Base-by-base conservation (phyloP, 2,797 vertebrate genomes). In the Sebastes trivittatus region DNA sequence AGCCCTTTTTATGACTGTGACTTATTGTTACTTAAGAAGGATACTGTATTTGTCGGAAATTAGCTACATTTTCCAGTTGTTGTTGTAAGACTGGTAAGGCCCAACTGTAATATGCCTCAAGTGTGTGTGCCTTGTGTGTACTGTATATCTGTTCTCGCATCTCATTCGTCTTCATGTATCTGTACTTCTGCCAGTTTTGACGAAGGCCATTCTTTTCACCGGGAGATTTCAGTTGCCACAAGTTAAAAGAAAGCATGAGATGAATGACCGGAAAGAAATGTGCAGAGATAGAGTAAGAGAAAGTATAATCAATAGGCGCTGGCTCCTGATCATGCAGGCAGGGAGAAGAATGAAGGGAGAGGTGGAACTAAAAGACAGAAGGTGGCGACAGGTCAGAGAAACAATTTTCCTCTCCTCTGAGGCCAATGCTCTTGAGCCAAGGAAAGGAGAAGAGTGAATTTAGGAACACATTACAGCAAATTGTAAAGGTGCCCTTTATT, bases 221-320 rank as follows among this genome's bases (percentile, higher is more conserved):
- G 4, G 52, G 23, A 74, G 16, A 52, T 67, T 77, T 64, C 3
- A 29, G 5, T 22, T 49, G 11, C 61, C 34, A 52, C 14, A 55
- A 63, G 18, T 18, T 29, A 25, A 16, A 42, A 11, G 4, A 22
- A 4, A 46, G 27, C 63, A 65, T 30, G 36, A 67, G 52, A n/a
- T n/a, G 14, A 65, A 59, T 5, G 2, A 1, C 30, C 23, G 80
- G 81, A 83, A 91, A 49, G 54, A 61, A 14, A 75, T 64, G 13
- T 80, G 59, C 71, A 65, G 46, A 72, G 61, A 66, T 8, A 25
- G 4, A 25, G 46, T 29, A 20, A 2, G 25, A 70, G 60, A 83
- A 74, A 67, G 60, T 49, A 65, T 27, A 49, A 32, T 52, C 23
- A 72, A 55, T 22, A 61, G 32, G 22, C 1, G 23, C 38, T 59